Base-by-base conservation (phyloP, 2,113 vertebrate genomes). In the Ictalurus furcatus region DNA sequence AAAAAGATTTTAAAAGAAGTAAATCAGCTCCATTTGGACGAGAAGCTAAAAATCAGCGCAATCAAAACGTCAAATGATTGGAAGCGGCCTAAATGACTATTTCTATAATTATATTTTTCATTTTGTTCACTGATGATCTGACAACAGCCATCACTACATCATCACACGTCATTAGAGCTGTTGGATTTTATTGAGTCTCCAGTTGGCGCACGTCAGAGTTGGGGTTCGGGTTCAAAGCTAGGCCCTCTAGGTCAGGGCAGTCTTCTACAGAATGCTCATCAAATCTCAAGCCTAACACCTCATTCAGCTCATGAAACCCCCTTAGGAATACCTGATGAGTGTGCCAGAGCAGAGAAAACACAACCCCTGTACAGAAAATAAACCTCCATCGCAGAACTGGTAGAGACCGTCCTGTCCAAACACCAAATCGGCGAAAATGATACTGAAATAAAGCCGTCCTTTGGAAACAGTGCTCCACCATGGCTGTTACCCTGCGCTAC, bases 401-500 rank as follows among this genome's bases (percentile, higher is more conserved):
- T 82, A 16, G 76, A 44, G 23, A 78, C 4, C 48, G 74, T 52
- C 74, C 44, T 52, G 25, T 79, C 44, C 44, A 28, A 48, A 12
- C 44, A 48, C 40, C 40, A 28, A 79, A n/a, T 17, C 13, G 63
- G 4, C 12, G 44, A 65, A 0, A n/a, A 21, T 88, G 3, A 73
- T 21, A 30, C 28, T 76, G 37, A 58, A 76, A 84, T 14, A 65
- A 54, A 81, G 74, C 74, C 56, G 67, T 58, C 76, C 76, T 58
- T 67, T 11, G 16, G 85, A 52, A 83, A 44, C n/a, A 34, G 74
- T 6, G 54, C 40, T 73, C 63, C 44, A 56, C 34, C 44, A 61
- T 23, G 2, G 8, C 78, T 37, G 54, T 89, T 86, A 87, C 56
- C 74, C 87, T 95, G 94, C 91, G 93, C 96, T 96, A 96, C 96